These are phyloP conservation scores for Cryptocephalus primarius DNA, from an alignment of 2,888 invertebrate species.

Conservation along the genomic window DNA sequence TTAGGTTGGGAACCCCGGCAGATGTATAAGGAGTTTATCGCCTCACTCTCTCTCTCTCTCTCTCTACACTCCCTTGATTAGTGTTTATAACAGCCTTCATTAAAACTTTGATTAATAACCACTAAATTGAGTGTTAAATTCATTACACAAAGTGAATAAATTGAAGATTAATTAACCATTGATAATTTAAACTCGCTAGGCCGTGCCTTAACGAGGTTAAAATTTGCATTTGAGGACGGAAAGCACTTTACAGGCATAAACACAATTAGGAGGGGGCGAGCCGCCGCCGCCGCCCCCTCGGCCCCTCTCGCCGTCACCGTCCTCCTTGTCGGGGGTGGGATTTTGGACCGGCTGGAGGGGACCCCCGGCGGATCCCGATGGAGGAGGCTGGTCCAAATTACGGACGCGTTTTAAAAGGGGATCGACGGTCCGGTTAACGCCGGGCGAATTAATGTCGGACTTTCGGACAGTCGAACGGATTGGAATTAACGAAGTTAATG, in stretches of 20 bases:
- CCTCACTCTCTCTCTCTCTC: constrained; percentile 4
- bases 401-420: no score
- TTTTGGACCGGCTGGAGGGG: no score
- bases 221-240: constrained; percentile 41
- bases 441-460: no score
- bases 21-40: constrained; percentile 13
- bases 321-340: no score
- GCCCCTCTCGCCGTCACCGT: not conserved
- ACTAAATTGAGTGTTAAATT: constrained; percentile 42
- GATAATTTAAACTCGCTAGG: constrained; percentile 42
- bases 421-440: no score
- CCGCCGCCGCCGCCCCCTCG: constrained; percentile 1
- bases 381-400: no score
- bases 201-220: constrained; percentile 42
- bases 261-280: constrained; percentile 35
- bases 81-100: constrained; percentile 38
- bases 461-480: no score
- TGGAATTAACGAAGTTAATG: no score
- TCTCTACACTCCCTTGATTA: constrained; percentile 22
- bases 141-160: constrained; percentile 42
- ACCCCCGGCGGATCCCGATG: no score
- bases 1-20: constrained; percentile 10
- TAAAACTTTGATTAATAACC: constrained; percentile 49
- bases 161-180: constrained; percentile 45
- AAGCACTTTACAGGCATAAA: constrained; percentile 41